These are phyloP conservation scores for Raja brachyura DNA, from an alignment of 2,113 vertebrate species.

Conservation along the genomic window DNA sequence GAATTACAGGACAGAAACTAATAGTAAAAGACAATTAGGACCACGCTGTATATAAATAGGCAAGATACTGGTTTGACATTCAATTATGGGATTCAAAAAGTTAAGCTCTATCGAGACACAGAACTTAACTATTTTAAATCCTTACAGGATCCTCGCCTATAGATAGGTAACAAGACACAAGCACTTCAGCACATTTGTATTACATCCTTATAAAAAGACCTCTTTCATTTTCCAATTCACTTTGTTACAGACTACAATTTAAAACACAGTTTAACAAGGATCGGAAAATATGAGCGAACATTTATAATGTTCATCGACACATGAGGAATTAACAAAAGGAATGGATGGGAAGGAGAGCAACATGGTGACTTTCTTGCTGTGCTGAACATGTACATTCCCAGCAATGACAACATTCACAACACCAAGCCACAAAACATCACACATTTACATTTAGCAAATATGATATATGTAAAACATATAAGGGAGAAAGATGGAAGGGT, in stretches of 20 bases:
- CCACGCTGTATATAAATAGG: constrained; percentile 6
- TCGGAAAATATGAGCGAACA: constrained; percentile 2
- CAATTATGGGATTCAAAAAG: constrained; percentile 19
- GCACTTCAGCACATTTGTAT: neutral
- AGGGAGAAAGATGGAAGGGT: neutral
- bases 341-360: neutral
- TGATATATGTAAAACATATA: neutral
- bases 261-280: constrained; percentile 32
- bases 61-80: constrained; percentile 10
- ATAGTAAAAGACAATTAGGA: constrained; percentile 30
- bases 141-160: constrained; percentile 10
- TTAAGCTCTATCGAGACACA: constrained; percentile 6
- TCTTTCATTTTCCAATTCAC: constrained; percentile 16
- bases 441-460: neutral
- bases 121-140: constrained; percentile 35
- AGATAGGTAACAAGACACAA: constrained; percentile 18
- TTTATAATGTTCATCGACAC: constrained; percentile 15
- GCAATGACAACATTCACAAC: constrained; percentile 25
- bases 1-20: constrained; percentile 39
- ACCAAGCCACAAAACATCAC: constrained; percentile 34
- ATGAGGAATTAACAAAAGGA: constrained; percentile 34
- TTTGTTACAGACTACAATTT: constrained; percentile 38
- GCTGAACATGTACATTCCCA: constrained; percentile 7
- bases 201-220: neutral
- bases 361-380: neutral